Evolutionary conservation across 2,888 invertebrate species (phyloP), one percentile per base, ranked within the genome.

Genomic region (Chrysopilus asiliformis): DNA sequence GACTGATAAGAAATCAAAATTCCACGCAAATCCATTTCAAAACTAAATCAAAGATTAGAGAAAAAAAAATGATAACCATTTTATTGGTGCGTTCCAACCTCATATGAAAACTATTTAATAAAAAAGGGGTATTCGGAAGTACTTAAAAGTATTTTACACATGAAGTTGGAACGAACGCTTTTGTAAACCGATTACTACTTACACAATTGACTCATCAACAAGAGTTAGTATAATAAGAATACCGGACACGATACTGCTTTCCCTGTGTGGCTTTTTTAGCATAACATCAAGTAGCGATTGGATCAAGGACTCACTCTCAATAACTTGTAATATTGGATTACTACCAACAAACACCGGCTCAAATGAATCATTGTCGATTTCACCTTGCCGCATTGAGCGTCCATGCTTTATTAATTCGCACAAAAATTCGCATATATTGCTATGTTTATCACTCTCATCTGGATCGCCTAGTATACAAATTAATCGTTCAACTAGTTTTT

Each of bases 361-460:
- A 51, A 57, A 56, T 26, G 55, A 55, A 49, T 59, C 61, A 47
- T 52, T 70, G 57, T 79, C 76, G 42, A 68, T 68, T 46, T 67
- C 68, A 48, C 67, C 71, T 49, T 67, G 68, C 52, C 71, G 69
- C 57, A 60, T 56, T 31, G 52, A 49, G 47, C 77, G 68, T 43
- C 75, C 72, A 55, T 70, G 71, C 51, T 72, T 70, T 47, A 89
- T 74, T 56, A 91, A 78, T 68, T 91, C 89, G 67, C 83, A 81
- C 53, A 93, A 72, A 62, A 90, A 73, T 65, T 86, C 82, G 50
- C 89, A 77, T 53, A 85, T 85, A 68, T 90, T 91, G 53, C 74
- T 74, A 57, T 91, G 85, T 52, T 81, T 78, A 52, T 81, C 81
- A 50, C 73, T 70, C 53, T 80, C 76, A 48, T 73, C 65, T 46